These are phyloP conservation scores for Apamea crenata DNA, from an alignment of 2,888 invertebrate species.

Conservation along the genomic window DNA sequence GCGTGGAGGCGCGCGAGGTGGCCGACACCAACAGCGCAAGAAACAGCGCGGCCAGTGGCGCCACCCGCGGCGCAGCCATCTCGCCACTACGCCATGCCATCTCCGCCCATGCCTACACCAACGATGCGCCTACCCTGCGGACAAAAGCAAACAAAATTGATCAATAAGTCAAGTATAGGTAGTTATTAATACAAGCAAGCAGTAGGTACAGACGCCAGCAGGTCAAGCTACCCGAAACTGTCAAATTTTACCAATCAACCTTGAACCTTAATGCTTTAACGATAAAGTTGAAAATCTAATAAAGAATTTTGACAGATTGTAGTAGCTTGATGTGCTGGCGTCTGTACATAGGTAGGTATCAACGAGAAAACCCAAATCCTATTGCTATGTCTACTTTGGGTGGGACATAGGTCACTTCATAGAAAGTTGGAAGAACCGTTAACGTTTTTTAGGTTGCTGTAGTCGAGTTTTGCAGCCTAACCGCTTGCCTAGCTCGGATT, in stretches of 20 bases:
- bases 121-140: slow-evolving; percentile 65
- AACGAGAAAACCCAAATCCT: not conserved
- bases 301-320: no score
- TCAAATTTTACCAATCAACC: no score
- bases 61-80: slow-evolving; percentile 83
- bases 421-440: not conserved
- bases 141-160: slow-evolving; percentile 44
- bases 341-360: not conserved
- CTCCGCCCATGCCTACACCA: slow-evolving; percentile 81
- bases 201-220: not conserved
- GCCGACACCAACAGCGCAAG: slow-evolving; percentile 78
- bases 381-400: not conserved
- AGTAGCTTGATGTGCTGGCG: no score
- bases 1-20: slow-evolving; percentile 79
- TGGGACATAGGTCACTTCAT: not conserved
- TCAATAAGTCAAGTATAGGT: not conserved
- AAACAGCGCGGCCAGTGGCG: slow-evolving; percentile 77
- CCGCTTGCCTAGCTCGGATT: no score
- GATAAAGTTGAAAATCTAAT: no score
- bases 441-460: not conserved
- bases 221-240: no score
- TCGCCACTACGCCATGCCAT: slow-evolving; percentile 87
- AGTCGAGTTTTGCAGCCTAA: not conserved
- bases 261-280: no score
- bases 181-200: not conserved